These are phyloP conservation scores for Zaprionus bogoriensis DNA, from an alignment of 2,888 invertebrate species.

Conservation along the genomic window DNA sequence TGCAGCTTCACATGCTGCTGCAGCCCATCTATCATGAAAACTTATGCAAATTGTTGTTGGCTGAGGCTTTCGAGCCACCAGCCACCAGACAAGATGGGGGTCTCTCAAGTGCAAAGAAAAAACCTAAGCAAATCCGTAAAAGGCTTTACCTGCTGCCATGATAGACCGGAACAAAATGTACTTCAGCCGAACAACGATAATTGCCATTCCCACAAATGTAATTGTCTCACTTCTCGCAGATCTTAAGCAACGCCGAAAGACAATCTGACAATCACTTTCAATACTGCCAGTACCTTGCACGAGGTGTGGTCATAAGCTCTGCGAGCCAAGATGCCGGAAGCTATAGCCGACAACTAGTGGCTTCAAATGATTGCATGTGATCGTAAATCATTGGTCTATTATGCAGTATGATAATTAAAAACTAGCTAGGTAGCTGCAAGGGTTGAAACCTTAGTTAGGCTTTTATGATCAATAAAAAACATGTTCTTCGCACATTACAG, in stretches of 20 bases:
- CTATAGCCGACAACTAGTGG: slow-evolving; percentile 11
- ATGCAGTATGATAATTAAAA: background rate
- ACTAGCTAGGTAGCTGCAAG: no score
- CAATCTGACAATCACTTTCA: slow-evolving; percentile 51
- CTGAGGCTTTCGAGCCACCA: slow-evolving; percentile 9
- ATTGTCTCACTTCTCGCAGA: slow-evolving; percentile 25
- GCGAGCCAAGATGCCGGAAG: slow-evolving; percentile 56
- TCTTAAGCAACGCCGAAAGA: slow-evolving; percentile 22
- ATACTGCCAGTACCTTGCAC: background rate
- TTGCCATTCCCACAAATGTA: slow-evolving; percentile 46
- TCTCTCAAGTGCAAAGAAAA: background rate
- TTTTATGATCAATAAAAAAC: no score
- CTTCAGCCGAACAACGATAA: slow-evolving; percentile 30
- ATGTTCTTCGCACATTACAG: no score
- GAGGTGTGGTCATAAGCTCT: slow-evolving; percentile 39
- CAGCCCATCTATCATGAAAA: slow-evolving; percentile 23
- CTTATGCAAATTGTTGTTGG: slow-evolving; percentile 39
- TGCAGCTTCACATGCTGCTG: background rate
- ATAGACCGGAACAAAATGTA: slow-evolving; percentile 56
- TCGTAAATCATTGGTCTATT: background rate
- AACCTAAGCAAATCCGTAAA: background rate
- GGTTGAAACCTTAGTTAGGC: no score
- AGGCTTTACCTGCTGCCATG: background rate
- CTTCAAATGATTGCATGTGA: no score
- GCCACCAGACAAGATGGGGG: slow-evolving; percentile 12